A percentile compares a stretch with the other conserved stretches of the same genome.
Evolutionary conservation across 2,113 vertebrate genomes (phyloP).

Genomic region (Ophiodon elongatus): DNA sequence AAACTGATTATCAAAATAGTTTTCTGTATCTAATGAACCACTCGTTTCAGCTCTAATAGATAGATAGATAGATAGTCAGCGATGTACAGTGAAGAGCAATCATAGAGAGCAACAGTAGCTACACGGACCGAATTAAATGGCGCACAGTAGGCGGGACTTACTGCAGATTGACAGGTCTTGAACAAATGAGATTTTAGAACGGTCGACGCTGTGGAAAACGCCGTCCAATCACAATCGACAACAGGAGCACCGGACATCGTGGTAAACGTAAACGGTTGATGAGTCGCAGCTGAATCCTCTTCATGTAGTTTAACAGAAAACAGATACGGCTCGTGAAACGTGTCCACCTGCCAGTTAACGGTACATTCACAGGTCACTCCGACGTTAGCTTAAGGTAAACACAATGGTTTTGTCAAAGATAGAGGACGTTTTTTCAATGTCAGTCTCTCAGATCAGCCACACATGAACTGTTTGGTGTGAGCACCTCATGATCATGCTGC

Average conservation of each 20-base stretch:
- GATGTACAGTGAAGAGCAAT: not conserved
- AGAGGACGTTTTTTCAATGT: not conserved
- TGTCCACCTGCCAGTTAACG: not conserved
- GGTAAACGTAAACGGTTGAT: not conserved
- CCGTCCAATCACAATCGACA: slow-evolving; percentile 66
- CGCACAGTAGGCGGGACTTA: slow-evolving; percentile 64
- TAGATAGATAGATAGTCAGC: not conserved
- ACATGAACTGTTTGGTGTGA: not conserved
- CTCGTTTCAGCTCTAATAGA: not conserved
- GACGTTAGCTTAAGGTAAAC: not conserved
- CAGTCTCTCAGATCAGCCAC: not conserved
- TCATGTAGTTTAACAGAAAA: not conserved
- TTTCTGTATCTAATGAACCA: not conserved
- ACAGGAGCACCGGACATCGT: not conserved
- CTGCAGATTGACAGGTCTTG: slow-evolving; percentile 23
- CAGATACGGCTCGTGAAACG: not conserved
- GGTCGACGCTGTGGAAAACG: fast-evolving
- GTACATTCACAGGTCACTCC: not conserved
- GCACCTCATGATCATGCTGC: slow-evolving; percentile 12
- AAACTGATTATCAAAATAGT: not conserved
- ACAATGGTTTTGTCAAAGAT: not conserved
- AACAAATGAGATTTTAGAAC: slow-evolving; percentile 35
- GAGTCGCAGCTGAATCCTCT: not conserved
- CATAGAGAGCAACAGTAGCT: not conserved
- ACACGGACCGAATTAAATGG: slow-evolving; percentile 61